Evolutionary conservation across 1,140 invertebrate genomes (phyloP).

Genomic region (Plectus sambesii): DNA sequence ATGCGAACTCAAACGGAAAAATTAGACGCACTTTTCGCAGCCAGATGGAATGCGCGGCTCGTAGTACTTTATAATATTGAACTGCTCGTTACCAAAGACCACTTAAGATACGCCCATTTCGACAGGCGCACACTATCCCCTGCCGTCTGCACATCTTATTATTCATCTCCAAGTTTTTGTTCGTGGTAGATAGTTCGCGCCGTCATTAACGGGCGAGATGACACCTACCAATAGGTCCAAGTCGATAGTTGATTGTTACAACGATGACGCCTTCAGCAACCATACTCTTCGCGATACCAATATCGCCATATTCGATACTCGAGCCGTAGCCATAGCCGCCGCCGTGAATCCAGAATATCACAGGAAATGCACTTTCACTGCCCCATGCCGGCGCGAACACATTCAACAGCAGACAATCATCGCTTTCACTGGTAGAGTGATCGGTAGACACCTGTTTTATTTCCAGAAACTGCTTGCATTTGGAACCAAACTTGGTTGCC

Average conservation of each 20-base stretch:
- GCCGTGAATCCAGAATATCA: conserved; percentile 89
- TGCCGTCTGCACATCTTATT: no score
- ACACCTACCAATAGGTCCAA: conserved; percentile 58
- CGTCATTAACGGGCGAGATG: no score
- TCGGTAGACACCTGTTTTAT: not conserved
- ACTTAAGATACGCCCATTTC: no score
- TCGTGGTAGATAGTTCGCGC: no score
- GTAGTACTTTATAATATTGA: no score
- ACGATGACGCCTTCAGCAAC: conserved; percentile 56
- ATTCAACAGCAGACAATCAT: conserved; percentile 90
- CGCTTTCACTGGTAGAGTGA: conserved; percentile 52
- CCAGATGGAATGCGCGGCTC: no score
- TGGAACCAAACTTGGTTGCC: conserved; percentile 10
- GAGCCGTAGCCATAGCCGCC: conserved; percentile 75
- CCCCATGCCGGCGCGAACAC: conserved; percentile 59
- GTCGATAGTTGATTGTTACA: conserved; percentile 60
- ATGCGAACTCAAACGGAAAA: no score
- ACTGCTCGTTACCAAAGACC: no score
- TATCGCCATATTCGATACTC: not conserved
- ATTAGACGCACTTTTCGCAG: no score
- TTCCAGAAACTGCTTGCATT: conserved; percentile 24
- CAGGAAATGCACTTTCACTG: conserved; percentile 51
- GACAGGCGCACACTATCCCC: no score
- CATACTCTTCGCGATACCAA: conserved; percentile 15
- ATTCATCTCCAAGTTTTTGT: no score